Evolutionary conservation across 92 coral and sea anemone species (phyloP).

Genomic region (Phenganax marumi): DNA sequence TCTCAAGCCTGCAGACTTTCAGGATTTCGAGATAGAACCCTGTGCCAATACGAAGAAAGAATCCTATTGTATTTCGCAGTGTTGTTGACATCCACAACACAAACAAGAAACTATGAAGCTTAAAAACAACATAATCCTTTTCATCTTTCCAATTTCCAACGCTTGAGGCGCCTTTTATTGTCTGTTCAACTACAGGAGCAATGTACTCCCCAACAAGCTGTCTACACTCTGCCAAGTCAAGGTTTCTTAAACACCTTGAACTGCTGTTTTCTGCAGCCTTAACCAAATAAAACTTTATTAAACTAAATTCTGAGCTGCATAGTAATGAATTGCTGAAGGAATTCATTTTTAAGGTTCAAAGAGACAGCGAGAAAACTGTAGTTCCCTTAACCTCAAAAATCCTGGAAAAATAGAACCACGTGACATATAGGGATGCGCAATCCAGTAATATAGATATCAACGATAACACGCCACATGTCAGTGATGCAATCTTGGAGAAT

Average conservation of each 20-base stretch:
- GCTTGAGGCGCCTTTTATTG: not conserved
- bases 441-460: too few species aligned
- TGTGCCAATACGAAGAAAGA: slow-evolving; percentile 1
- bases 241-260: not conserved
- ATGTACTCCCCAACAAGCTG: slow-evolving; percentile 4
- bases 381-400: too few species aligned
- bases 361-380: too few species aligned
- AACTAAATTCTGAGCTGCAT: not conserved
- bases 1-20: slow-evolving; percentile 14
- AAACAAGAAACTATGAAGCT: slow-evolving; percentile 23
- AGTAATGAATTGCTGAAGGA: not conserved
- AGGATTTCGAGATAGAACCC: slow-evolving; percentile 25
- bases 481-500: not conserved
- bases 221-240: slow-evolving; percentile 10
- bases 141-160: slow-evolving; percentile 32
- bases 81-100: slow-evolving; percentile 12
- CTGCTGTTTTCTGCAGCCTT: slow-evolving; percentile 17
- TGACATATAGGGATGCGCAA: too few species aligned
- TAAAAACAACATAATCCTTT: slow-evolving; percentile 1
- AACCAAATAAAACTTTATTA: not conserved
- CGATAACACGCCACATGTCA: too few species aligned
- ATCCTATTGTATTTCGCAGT: not conserved
- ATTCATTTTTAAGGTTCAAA: not conserved
- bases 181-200: slow-evolving; percentile 1
- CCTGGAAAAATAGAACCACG: too few species aligned